Evolutionary conservation across 2,113 vertebrate species (phyloP).

Genomic region (Kryptolebias marmoratus): DNA sequence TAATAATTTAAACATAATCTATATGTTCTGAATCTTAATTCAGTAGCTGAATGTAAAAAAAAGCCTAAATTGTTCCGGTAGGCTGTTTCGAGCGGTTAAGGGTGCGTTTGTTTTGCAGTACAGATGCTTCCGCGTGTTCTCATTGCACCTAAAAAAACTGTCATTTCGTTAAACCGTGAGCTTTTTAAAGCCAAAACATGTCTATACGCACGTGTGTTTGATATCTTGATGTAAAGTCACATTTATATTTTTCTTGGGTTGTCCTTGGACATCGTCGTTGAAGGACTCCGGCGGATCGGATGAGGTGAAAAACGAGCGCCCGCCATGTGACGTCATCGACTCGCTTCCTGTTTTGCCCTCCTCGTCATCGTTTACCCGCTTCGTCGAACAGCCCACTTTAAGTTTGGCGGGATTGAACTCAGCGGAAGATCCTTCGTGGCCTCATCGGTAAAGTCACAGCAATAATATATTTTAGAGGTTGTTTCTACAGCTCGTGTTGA

Average conservation of each 20-base stretch:
- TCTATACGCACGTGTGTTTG: not conserved
- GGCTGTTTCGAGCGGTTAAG: not conserved
- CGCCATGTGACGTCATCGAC: not conserved
- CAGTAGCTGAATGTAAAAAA: no score
- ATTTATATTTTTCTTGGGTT: not conserved
- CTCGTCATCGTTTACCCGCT: constrained; percentile 66
- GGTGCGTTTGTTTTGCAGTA: constrained; percentile 27
- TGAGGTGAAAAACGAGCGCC: constrained; percentile 35
- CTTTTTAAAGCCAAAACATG: not conserved
- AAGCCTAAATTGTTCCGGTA: no score
- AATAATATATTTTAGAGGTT: not conserved
- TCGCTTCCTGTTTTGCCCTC: constrained; percentile 36
- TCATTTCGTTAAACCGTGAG: no score
- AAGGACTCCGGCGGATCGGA: not conserved
- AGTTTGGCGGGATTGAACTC: constrained; percentile 64
- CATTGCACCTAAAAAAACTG: not conserved
- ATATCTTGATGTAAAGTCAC: not conserved
- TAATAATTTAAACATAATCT: no score
- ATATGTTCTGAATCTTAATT: no score
- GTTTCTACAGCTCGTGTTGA: not conserved
- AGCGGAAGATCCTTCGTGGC: not conserved
- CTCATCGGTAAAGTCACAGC: constrained; percentile 36
- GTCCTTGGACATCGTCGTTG: no score
- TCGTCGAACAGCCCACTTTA: constrained; percentile 42
- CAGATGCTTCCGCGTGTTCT: not conserved